Evolutionary conservation across 2,797 vertebrate species (phyloP), one percentile per base, ranked within the genome.

Genomic region (Megalops cyprinoides): DNA sequence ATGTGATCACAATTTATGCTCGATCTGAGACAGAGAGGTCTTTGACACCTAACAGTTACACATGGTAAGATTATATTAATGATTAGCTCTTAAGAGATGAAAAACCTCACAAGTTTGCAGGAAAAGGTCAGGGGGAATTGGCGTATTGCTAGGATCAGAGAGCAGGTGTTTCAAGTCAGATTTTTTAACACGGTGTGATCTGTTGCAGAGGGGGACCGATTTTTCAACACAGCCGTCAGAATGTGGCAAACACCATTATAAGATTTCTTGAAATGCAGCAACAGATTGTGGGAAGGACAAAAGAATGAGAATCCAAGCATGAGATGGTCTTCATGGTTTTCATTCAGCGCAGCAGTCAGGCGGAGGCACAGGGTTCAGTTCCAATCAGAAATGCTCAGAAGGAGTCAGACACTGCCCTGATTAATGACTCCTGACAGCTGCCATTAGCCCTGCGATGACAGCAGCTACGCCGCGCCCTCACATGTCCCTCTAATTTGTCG

Each of bases 221-320:
- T 93, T 91, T 91, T 89, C 89, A 88, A 84, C 90, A 84, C 87
- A 86, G 88, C 89, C 88, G 87, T 89, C 88, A 89, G 89, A 88
- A 58, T 58, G 55, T 25, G 55, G 25, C 25, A n/a, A 58, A 58
- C n/a, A 58, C 14, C 55, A 58, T 58, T n/a, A 58, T 20, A 20
- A 58, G 23, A 58, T n/a, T 58, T 58, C n/a, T 58, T 58, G 55
- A 58, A 58, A 58, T 12, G 55, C 23, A 58, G 25, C 55, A 58
- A 58, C 25, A 25, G 55, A 58, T 9, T 20, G 55, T 10, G 51
- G 23, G 55, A 12, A 23, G 1, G 20, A 73, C 20, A 18, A 8
- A 9, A 73, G 69, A 5, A 46, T 9, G 69, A 39, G 69, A 14
- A 20, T 73, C 18, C 4, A 9, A 25, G 55, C 1, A 3, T 55